phyloP scores from a whole-genome alignment of 1,140 invertebrate species.

The Leptopilina clavipes region DNA sequence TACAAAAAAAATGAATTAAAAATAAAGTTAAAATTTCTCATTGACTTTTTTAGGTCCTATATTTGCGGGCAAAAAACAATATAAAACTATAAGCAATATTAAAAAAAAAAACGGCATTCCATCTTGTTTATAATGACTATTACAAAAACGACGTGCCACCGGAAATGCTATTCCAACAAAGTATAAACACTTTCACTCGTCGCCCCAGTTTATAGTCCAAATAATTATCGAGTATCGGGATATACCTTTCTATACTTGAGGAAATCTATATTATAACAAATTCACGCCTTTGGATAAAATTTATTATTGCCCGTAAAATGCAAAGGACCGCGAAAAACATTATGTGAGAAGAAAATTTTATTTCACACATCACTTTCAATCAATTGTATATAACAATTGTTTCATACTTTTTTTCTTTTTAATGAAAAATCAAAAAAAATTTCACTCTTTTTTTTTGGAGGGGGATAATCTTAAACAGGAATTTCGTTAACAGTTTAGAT shows the following conservation, averaged over 20 bases:
- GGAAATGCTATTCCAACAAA: slow-evolving; percentile 32
- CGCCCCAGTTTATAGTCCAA: slow-evolving; percentile 34
- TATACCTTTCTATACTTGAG: background rate
- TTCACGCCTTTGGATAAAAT: slow-evolving; percentile 4
- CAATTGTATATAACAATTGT: background rate
- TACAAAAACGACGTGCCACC: slow-evolving; percentile 34
- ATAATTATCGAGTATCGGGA: slow-evolving; percentile 6
- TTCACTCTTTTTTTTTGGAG: background rate
- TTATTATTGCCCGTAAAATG: background rate
- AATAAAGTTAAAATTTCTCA: slow-evolving; percentile 15
- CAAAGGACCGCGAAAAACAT: background rate
- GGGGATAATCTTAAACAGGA: background rate
- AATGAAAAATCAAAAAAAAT: too few species aligned
- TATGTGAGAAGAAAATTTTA: background rate
- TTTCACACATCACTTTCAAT: background rate
- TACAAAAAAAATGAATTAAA: too few species aligned
- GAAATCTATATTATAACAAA: background rate
- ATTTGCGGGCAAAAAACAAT: slow-evolving; percentile 1
- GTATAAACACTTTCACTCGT: slow-evolving; percentile 27
- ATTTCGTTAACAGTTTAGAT: background rate
- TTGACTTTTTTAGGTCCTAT: background rate
- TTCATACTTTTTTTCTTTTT: too few species aligned
- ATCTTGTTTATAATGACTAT: background rate
- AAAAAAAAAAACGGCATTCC: slow-evolving; percentile 5
- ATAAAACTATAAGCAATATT: background rate